phyloP scores from a whole-genome alignment of 2,797 vertebrate species.

The Notolabrus celidotus region DNA sequence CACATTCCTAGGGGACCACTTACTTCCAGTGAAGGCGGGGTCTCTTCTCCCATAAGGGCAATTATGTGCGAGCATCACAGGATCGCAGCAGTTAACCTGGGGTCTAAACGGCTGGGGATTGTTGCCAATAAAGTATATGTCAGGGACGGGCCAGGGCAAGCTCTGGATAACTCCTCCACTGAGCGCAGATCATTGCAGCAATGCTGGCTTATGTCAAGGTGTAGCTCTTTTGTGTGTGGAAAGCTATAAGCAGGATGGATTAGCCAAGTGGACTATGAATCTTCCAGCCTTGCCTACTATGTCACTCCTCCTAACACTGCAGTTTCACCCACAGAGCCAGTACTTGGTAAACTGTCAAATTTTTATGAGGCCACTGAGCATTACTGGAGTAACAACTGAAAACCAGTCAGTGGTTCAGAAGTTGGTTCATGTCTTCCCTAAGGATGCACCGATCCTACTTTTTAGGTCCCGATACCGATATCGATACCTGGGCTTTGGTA shows the following conservation, averaged over 20 bases:
- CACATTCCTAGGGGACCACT: constrained; percentile 39
- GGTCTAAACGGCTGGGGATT: constrained; percentile 50
- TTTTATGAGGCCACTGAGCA: constrained; percentile 49
- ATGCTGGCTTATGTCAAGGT: constrained; percentile 30
- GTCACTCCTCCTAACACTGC: constrained; percentile 9
- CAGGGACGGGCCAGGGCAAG: constrained; percentile 56
- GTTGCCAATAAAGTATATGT: constrained; percentile 64
- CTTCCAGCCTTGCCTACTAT: constrained; percentile 12
- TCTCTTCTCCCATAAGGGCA: constrained; percentile 47
- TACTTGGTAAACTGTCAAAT: constrained; percentile 42
- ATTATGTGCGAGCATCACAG: constrained; percentile 38
- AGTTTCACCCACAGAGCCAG: constrained; percentile 25
- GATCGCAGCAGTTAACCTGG: constrained; percentile 62
- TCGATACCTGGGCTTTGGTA: too few relatives aligned
- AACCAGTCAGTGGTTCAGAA: constrained; percentile 13
- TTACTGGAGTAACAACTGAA: constrained; percentile 15
- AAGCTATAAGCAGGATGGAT: constrained; percentile 58
- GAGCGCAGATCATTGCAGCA: constrained; percentile 43
- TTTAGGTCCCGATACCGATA: too few relatives aligned
- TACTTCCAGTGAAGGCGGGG: constrained; percentile 39
- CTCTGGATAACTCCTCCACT: constrained; percentile 40
- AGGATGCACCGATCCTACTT: too few relatives aligned
- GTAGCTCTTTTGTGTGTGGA: constrained; percentile 44
- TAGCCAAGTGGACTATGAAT: constrained; percentile 52
- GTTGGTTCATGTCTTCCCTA: constrained; percentile 14